phyloP scores from a whole-genome alignment of 1,140 invertebrate species.

The Aphaenogaster rudis region DNA sequence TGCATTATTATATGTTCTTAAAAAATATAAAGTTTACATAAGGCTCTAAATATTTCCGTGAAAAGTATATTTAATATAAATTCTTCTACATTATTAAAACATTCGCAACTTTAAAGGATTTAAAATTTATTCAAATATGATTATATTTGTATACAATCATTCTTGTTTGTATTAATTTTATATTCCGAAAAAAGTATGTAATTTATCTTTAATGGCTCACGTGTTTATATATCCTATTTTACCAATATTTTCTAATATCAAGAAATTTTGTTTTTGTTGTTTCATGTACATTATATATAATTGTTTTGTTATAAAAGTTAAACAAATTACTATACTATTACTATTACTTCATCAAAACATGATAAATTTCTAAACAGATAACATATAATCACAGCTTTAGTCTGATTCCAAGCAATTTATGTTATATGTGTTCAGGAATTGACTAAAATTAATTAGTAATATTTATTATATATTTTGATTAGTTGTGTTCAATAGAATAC shows the following conservation, averaged over 20 bases:
- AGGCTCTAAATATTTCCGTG: neutral
- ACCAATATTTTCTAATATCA: neutral
- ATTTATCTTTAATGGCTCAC: neutral
- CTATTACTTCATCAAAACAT: neutral
- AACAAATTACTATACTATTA: neutral
- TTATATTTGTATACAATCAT: neutral
- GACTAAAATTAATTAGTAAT: constrained; percentile 35
- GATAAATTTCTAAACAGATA: constrained; percentile 18
- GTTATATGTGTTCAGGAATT: constrained; percentile 23
- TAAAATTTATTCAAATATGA: neutral
- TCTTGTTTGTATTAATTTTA: constrained; percentile 14
- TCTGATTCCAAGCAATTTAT: constrained; percentile 4
- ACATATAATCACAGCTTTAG: neutral
- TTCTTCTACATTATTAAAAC: constrained; percentile 15
- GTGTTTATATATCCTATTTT: neutral
- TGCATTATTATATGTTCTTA: neutral
- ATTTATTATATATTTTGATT: constrained; percentile 26
- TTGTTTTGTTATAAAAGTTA: constrained; percentile 7
- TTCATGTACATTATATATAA: neutral
- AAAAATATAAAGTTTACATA: constrained; percentile 22
- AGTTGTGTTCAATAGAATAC: constrained; percentile 30
- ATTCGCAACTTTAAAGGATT: constrained; percentile 6
- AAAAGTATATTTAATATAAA: neutral
- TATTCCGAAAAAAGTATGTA: constrained; percentile 10
- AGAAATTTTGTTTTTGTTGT: neutral